Conservation (phyloP, 1,140 invertebrate species). For the Eueides isabella region DNA sequence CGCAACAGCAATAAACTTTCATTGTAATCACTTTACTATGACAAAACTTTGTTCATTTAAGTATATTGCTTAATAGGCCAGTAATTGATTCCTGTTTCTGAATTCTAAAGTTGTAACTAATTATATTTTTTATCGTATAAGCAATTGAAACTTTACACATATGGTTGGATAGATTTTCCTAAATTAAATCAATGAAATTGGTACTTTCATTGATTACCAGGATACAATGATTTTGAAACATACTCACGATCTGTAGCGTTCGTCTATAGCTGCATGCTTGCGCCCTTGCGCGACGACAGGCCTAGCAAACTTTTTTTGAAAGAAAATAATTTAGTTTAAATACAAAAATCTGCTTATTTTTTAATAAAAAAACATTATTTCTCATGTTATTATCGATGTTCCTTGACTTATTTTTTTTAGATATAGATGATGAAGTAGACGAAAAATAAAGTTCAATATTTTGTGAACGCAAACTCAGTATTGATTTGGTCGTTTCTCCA, state of each 20-base stretch:
- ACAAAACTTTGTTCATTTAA: conserved; percentile 26
- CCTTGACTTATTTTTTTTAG: too few species aligned
- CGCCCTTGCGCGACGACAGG: too few species aligned
- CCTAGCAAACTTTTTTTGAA: neutral
- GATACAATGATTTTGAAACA: neutral
- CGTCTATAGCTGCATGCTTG: too few species aligned
- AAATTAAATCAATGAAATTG: conserved; percentile 57
- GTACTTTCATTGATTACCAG: too few species aligned
- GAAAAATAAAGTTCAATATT: neutral
- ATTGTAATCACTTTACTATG: neutral
- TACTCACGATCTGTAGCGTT: neutral
- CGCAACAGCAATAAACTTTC: neutral
- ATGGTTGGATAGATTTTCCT: conserved; percentile 25
- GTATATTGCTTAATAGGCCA: conserved; percentile 15
- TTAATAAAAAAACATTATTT: too few species aligned
- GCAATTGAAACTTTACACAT: conserved; percentile 10
- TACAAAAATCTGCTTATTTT: too few species aligned
- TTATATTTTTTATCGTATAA: conserved; percentile 9
- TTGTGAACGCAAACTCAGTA: neutral
- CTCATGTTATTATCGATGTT: too few species aligned
- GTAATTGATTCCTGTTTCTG: conserved; percentile 15
- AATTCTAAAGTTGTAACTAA: neutral
- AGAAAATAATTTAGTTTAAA: too few species aligned
- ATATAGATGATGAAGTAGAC: too few species aligned
- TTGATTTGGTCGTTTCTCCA: neutral